Evolutionary conservation across 2,797 vertebrate genomes (phyloP).

Genomic region (Rachycentron canadum): DNA sequence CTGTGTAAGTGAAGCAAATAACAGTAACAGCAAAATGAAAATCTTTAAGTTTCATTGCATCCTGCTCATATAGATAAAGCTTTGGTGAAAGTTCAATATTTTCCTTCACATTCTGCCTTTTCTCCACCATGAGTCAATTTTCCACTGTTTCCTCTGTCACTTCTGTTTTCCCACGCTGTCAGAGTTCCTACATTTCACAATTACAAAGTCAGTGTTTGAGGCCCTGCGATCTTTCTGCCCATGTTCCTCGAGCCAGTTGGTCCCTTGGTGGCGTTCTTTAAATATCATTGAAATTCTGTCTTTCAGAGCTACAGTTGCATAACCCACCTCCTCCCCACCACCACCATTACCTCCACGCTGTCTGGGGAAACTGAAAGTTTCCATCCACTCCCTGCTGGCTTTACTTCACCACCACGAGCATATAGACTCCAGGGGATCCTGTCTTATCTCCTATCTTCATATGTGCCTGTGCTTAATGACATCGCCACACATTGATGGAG

Average conservation of each 20-base stretch:
- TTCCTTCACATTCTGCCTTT: neutral
- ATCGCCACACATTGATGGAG: slow-evolving; percentile 2
- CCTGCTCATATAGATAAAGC: neutral
- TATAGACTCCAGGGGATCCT: neutral
- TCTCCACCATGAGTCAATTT: neutral
- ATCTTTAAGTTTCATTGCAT: neutral
- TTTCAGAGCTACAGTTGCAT: neutral
- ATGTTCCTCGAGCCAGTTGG: neutral
- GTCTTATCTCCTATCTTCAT: neutral
- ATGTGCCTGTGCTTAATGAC: neutral
- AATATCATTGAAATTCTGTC: neutral
- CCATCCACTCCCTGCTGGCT: slow-evolving; percentile 14
- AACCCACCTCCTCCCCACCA: neutral
- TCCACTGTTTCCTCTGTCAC: neutral
- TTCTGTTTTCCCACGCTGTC: neutral
- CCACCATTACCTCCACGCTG: neutral
- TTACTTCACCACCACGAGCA: neutral
- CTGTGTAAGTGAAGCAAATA: neutral
- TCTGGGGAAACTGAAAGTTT: slow-evolving; percentile 2
- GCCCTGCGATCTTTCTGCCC: neutral
- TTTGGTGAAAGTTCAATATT: neutral
- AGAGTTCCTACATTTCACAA: neutral
- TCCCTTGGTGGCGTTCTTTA: neutral
- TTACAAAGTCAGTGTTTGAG: neutral
- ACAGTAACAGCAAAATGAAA: neutral